Evolutionary conservation across 2,797 vertebrate genomes (phyloP).

Genomic region (Chrosomus eos): DNA sequence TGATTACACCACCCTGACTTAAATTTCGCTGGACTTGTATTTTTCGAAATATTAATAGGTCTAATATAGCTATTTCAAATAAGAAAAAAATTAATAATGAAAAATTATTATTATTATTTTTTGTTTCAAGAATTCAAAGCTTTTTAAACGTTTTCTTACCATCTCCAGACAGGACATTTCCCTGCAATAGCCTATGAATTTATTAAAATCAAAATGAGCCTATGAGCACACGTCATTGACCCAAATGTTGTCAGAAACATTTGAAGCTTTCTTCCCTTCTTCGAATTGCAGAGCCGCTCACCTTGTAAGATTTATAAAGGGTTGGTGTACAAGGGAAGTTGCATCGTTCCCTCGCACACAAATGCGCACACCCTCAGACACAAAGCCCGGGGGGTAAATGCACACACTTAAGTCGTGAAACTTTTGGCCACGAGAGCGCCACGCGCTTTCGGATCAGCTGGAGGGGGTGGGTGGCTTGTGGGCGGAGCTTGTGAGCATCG

Average conservation of each 20-base stretch:
- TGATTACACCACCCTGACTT: neutral
- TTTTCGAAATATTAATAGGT: neutral
- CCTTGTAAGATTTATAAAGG: neutral
- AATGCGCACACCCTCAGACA: slow-evolving; percentile 44
- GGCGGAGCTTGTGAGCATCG: slow-evolving; percentile 72
- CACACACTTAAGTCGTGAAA: slow-evolving; percentile 60
- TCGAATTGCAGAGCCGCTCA: neutral
- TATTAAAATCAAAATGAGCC: neutral
- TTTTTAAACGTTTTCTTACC: neutral
- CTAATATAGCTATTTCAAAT: too few species aligned
- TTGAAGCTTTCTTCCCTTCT: neutral
- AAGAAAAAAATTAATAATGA: too few species aligned
- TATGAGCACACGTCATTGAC: neutral
- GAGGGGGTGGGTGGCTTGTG: slow-evolving; percentile 43
- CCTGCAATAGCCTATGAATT: neutral
- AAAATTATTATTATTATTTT: neutral
- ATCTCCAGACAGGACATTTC: neutral
- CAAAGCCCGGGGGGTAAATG: slow-evolving; percentile 47
- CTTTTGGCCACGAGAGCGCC: slow-evolving; percentile 80
- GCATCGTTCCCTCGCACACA: slow-evolving; percentile 1
- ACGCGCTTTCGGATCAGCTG: slow-evolving; percentile 73
- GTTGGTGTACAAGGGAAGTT: neutral
- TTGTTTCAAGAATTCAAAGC: neutral
- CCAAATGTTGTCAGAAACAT: slow-evolving; percentile 1
- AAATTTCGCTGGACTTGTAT: neutral